Conservation (phyloP, 2,113 vertebrate species). For the Tachuris rubrigastra region DNA sequence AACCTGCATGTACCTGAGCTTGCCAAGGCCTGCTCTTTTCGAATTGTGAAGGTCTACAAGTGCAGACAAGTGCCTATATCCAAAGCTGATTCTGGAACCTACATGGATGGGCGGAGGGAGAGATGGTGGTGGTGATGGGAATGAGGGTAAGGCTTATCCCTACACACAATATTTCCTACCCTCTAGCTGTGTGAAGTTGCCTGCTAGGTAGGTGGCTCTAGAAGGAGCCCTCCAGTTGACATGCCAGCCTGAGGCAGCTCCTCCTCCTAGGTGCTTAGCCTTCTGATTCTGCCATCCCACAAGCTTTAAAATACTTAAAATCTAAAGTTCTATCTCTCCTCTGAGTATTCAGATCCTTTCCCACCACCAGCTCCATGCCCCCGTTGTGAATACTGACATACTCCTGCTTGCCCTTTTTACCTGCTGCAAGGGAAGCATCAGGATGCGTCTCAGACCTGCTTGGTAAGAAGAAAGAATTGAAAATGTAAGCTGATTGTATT, state of each 20-base stretch:
- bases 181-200: neutral
- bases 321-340: neutral
- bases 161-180: neutral
- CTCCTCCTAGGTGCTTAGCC: neutral
- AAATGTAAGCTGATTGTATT: neutral
- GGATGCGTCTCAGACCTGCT: neutral
- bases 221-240: neutral
- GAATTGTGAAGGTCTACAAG: neutral
- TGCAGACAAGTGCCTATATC: neutral
- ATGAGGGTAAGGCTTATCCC: too few species aligned
- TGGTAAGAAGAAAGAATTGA: neutral
- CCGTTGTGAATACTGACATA: neutral
- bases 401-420: neutral
- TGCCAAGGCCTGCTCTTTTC: accelerated
- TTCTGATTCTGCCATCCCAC: neutral
- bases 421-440: neutral
- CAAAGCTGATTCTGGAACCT: neutral
- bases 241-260: neutral
- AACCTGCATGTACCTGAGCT: neutral
- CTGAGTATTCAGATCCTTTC: neutral
- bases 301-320: neutral
- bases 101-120: accelerated
- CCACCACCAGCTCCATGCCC: neutral
- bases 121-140: too few species aligned
- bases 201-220: neutral